Conservation (phyloP, 2,797 vertebrate species). For the Bufotes viridis region DNA sequence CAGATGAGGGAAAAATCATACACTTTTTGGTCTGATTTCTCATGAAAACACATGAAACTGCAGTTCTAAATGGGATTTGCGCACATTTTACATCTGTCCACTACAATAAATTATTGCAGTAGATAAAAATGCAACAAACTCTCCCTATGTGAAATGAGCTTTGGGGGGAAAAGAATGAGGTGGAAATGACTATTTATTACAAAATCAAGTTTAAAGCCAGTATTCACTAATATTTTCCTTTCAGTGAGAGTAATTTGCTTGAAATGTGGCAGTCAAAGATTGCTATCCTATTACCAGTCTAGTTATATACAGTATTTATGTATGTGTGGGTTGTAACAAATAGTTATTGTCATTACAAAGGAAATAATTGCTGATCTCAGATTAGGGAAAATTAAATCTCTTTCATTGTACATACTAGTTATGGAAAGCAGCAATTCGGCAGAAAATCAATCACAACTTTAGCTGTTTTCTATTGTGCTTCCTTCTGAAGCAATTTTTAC, state of each 20-base stretch:
- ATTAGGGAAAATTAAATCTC: constrained; percentile 23
- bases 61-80: background rate
- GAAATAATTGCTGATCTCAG: constrained; percentile 22
- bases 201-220: background rate
- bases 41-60: background rate
- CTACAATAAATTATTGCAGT: background rate
- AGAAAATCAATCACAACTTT: constrained; percentile 43
- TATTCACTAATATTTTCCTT: background rate
- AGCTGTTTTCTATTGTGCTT: constrained; percentile 41
- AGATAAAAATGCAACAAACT: background rate
- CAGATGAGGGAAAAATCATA: background rate
- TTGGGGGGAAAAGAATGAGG: no score
- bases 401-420: constrained; percentile 20
- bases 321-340: constrained; percentile 5
- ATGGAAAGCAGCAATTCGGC: constrained; percentile 34
- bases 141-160: background rate
- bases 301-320: background rate
- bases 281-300: background rate
- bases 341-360: background rate
- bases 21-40: background rate
- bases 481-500: constrained; percentile 50
- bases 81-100: background rate
- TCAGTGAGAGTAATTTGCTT: background rate
- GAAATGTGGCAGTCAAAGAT: background rate
- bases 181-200: background rate